A percentile compares a stretch with the other conserved stretches of the same genome.
These are phyloP conservation scores for Ctenicera cuprea DNA, from an alignment of 2,888 invertebrate species.

Conservation along the genomic window DNA sequence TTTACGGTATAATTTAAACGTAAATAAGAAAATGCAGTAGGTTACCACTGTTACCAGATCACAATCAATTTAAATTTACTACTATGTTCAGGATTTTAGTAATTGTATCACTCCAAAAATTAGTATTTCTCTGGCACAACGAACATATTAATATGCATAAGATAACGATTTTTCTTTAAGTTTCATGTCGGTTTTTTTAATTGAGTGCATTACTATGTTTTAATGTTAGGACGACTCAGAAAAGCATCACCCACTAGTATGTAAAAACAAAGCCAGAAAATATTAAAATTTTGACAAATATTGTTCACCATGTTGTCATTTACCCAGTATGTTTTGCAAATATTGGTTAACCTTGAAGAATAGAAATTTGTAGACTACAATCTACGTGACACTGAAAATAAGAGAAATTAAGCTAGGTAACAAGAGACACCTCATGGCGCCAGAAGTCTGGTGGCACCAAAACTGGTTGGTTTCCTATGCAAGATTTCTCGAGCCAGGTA, in stretches of 20 bases:
- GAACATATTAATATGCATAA: neutral
- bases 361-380: constrained; percentile 26
- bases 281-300: too few relatives aligned
- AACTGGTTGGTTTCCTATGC: constrained; percentile 45
- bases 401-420: constrained; percentile 46
- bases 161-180: too few relatives aligned
- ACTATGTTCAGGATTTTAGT: too few relatives aligned
- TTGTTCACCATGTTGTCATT: too few relatives aligned
- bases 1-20: neutral
- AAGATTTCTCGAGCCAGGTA: constrained; percentile 15
- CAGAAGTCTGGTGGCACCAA: constrained; percentile 47
- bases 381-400: constrained; percentile 43
- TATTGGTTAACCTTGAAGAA: neutral
- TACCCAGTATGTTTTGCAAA: too few relatives aligned
- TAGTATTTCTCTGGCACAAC: neutral
- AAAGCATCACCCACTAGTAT: too few relatives aligned
- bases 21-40: constrained; percentile 45
- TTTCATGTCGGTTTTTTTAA: too few relatives aligned
- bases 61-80: too few relatives aligned
- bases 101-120: neutral
- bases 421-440: constrained; percentile 43
- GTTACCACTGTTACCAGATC: constrained; percentile 21
- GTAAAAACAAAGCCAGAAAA: too few relatives aligned
- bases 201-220: neutral
- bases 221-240: too few relatives aligned